These are phyloP conservation scores for Chitala chitala DNA, from an alignment of 2,113 vertebrate genomes.

Conservation along the genomic window DNA sequence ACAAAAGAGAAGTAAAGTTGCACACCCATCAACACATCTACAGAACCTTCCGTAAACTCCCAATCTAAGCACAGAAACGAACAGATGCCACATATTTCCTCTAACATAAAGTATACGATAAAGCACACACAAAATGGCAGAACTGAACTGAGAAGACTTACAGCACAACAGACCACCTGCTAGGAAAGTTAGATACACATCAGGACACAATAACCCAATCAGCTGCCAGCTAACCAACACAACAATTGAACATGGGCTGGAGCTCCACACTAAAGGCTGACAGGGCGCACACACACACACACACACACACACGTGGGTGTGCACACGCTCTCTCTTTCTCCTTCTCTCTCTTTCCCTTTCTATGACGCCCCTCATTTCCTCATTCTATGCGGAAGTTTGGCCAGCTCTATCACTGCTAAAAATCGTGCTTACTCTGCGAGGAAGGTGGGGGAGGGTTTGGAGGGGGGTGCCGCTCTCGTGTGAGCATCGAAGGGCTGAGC, in stretches of 20 bases:
- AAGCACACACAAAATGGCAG: background rate
- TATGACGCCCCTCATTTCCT: constrained; percentile 49
- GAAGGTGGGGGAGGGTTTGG: too few relatives aligned
- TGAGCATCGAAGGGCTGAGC: too few relatives aligned
- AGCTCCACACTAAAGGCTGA: background rate
- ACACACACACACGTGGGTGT: background rate
- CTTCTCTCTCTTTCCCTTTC: background rate
- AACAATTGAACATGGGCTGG: background rate
- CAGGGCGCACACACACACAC: background rate
- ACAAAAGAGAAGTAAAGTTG: too few relatives aligned
- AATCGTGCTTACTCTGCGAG: too few relatives aligned
- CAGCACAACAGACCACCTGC: background rate
- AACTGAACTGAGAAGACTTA: constrained; percentile 12
- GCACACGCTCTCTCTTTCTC: constrained; percentile 24
- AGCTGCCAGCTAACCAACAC: background rate
- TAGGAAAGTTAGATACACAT: background rate
- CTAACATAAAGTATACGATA: background rate
- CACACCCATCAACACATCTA: too few relatives aligned
- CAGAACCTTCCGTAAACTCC: too few relatives aligned
- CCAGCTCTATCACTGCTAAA: too few relatives aligned
- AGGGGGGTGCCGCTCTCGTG: too few relatives aligned
- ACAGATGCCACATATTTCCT: background rate
- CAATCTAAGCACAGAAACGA: background rate
- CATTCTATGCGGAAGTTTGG: constrained; percentile 60
- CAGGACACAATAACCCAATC: constrained; percentile 15